These are phyloP conservation scores for Andricus grossulariae DNA, from an alignment of 1,140 invertebrate species.

Conservation along the genomic window DNA sequence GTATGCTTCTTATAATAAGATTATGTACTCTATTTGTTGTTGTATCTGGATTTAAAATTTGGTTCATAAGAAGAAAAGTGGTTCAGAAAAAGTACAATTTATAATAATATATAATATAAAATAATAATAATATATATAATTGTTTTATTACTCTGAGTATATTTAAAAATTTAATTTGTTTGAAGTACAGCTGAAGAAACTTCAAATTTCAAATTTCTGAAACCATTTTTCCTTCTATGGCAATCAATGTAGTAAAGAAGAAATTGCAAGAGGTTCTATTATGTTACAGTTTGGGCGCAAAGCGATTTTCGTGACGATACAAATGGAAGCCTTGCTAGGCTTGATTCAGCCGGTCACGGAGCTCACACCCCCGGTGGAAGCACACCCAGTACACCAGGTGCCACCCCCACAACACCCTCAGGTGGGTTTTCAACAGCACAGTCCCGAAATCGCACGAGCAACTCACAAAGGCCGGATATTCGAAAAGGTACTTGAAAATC, in stretches of 20 bases:
- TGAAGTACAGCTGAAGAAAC: no score
- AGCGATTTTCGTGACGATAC: slow-evolving; percentile 88
- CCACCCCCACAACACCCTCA: slow-evolving; percentile 78
- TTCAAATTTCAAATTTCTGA: no score
- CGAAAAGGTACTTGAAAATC: slow-evolving; percentile 64
- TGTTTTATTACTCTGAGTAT: no score
- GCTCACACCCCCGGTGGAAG: slow-evolving; percentile 71
- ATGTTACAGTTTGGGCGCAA: slow-evolving; percentile 89
- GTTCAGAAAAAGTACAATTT: no score
- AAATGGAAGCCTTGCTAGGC: slow-evolving; percentile 76
- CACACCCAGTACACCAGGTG: slow-evolving; percentile 79
- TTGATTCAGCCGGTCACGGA: slow-evolving; percentile 68
- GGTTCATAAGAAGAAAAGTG: no score
- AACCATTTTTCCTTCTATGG: no score
- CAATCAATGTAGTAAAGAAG: slow-evolving; percentile 38
- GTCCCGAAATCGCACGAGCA: slow-evolving; percentile 65
- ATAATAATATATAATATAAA: no score
- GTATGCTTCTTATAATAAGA: no score
- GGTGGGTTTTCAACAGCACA: slow-evolving; percentile 71
- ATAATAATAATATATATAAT: no score
- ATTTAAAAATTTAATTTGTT: no score
- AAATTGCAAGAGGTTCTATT: slow-evolving; percentile 71
- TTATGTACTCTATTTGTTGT: no score
- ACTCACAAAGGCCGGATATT: slow-evolving; percentile 63
- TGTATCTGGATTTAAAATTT: no score